Evolutionary conservation across 2,888 invertebrate genomes (phyloP).

Genomic region (Philopedon plagiatum): DNA sequence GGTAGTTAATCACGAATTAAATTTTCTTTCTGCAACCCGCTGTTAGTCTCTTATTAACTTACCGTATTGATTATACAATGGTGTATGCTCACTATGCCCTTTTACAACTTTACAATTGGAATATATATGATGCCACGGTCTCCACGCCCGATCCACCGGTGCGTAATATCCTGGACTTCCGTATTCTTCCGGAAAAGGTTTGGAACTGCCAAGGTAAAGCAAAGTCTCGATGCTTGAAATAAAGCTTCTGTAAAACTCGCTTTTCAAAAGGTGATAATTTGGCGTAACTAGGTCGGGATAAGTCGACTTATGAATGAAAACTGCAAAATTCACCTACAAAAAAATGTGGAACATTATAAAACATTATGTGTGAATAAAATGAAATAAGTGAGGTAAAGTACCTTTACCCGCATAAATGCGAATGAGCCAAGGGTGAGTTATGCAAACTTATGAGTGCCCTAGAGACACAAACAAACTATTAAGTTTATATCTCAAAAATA

Average conservation of each 20-base stretch:
- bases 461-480: too few species aligned
- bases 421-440: too few species aligned
- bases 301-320: conserved; percentile 55
- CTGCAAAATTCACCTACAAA: conserved; percentile 54
- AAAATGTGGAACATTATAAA: neutral
- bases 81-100: conserved; percentile 62
- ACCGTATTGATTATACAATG: conserved; percentile 61
- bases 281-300: conserved; percentile 65
- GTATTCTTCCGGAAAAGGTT: conserved; percentile 64
- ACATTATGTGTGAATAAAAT: too few species aligned
- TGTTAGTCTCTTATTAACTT: neutral
- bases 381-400: too few species aligned
- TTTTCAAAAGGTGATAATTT: conserved; percentile 66
- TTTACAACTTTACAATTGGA: conserved; percentile 66
- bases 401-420: too few species aligned
- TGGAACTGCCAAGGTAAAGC: conserved; percentile 64
- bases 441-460: too few species aligned
- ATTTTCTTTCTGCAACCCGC: too few species aligned
- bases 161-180: conserved; percentile 58
- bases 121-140: conserved; percentile 70
- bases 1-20: too few species aligned
- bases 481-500: too few species aligned
- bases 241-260: conserved; percentile 66
- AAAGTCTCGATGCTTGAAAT: conserved; percentile 66
- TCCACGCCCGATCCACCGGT: conserved; percentile 61